Percentiles rank a stretch among this genome's conserved stretches.
Evolutionary conservation across 2,888 invertebrate species (phyloP).

Genomic region (Melinaea menophilus): DNA sequence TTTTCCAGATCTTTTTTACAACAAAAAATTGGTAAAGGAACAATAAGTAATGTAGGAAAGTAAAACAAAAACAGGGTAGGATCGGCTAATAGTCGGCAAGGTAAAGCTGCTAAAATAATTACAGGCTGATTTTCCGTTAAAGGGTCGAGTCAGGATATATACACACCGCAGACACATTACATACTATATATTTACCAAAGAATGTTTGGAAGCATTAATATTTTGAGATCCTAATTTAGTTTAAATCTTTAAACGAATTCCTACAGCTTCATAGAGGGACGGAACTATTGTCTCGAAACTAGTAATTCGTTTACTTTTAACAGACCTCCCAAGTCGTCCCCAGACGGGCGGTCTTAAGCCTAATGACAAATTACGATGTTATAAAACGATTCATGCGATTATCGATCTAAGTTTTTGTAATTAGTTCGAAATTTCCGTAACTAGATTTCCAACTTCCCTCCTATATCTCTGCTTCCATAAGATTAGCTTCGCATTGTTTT

Average conservation of each 20-base stretch:
- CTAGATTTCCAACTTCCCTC: slow-evolving; percentile 6
- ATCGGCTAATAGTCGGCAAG: too few species aligned
- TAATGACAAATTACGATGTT: slow-evolving; percentile 49
- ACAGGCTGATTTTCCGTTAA: too few species aligned
- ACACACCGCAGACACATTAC: too few species aligned
- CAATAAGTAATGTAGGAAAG: too few species aligned
- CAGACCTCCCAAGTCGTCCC: slow-evolving; percentile 66
- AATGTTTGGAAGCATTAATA: slow-evolving; percentile 16
- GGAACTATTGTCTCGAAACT: slow-evolving; percentile 45
- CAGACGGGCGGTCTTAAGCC: slow-evolving; percentile 45
- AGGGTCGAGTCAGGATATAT: too few species aligned
- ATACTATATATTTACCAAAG: too few species aligned
- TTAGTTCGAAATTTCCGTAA: slow-evolving; percentile 30
- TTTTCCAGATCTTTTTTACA: too few species aligned
- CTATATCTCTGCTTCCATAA: slow-evolving; percentile 16
- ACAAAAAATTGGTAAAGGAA: too few species aligned
- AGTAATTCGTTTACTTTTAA: slow-evolving; percentile 55
- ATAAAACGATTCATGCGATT: slow-evolving; percentile 23
- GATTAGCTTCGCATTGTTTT: slow-evolving; percentile 25
- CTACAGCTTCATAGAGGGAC: slow-evolving; percentile 23
- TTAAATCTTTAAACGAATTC: slow-evolving; percentile 38
- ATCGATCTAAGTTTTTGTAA: slow-evolving; percentile 17
- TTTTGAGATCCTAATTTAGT: slow-evolving; percentile 34
- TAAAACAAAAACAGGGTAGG: too few species aligned
- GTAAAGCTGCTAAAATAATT: too few species aligned